These are phyloP conservation scores for Agrotis puta DNA, from an alignment of 2,888 invertebrate genomes.

Conservation along the genomic window DNA sequence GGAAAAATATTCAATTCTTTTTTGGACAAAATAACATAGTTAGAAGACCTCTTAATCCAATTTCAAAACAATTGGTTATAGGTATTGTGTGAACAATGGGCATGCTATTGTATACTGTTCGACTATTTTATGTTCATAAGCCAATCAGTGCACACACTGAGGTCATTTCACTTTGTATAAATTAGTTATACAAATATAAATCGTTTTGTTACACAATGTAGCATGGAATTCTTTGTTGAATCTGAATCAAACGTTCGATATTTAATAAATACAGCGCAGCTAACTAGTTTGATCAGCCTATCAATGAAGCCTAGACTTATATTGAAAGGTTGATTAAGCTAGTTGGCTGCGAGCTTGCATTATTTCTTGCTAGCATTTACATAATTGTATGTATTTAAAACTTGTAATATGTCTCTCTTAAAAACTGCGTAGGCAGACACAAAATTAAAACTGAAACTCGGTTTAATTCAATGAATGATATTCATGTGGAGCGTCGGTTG, in stretches of 20 bases:
- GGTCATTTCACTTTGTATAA: constrained; percentile 44
- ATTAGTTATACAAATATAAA: constrained; percentile 34
- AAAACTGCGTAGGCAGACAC: no score
- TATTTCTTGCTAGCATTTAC: no score
- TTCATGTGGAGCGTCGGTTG: constrained; percentile 41
- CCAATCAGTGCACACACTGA: constrained; percentile 21
- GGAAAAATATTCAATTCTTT: neutral
- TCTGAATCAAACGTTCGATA: constrained; percentile 10
- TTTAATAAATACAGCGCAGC: no score
- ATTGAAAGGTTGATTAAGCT: no score
- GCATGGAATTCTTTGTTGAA: neutral
- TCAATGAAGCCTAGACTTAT: no score
- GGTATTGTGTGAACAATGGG: constrained; percentile 32
- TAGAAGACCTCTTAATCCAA: constrained; percentile 12
- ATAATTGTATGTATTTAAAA: no score
- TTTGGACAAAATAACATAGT: neutral
- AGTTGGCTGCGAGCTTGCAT: no score
- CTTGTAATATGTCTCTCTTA: neutral
- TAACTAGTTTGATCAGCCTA: no score
- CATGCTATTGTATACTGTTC: constrained; percentile 1
- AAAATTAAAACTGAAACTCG: no score
- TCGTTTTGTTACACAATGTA: constrained; percentile 27
- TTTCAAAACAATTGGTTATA: constrained; percentile 39
- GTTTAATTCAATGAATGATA: neutral
- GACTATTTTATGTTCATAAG: constrained; percentile 23